Evolutionary conservation across 2,113 vertebrate species (phyloP), one percentile per base, ranked within the genome.

Genomic region (Cervus canadensis): DNA sequence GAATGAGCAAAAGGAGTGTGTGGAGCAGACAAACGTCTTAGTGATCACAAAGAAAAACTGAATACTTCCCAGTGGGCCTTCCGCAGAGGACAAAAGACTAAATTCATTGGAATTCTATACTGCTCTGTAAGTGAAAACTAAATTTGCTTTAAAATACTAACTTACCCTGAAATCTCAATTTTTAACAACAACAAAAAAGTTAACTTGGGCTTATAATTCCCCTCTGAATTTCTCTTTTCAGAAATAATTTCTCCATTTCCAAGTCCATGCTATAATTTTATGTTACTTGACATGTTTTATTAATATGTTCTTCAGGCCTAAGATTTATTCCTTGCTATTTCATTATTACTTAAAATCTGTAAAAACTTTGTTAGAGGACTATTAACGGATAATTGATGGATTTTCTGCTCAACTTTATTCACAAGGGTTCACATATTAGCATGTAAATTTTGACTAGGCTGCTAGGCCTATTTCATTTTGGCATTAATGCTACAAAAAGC

Each of bases 391-490:
- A 76, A 81, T 84, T 33, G 23, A 50, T 23, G 45, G 43, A 52
- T 97, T 94, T 94, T 86, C 89, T 95, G 86, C 82, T 81, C 52
- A 60, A 40, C 82, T 89, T 94, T 48, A 59, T 89, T 96, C 45
- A 48, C 33, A 83, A 88, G 93, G n/a, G 25, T 54, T 86, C 25
- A 91, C n/a, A 30, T 26, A 48, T 94, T 78, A 93, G 60, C 71
- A 45, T 81, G 81, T 43, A 26, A 45, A 64, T 94, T 91, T 91
- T 64, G 79, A 36, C 71, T 8, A 71, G 48, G 40, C 71, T 91
- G 33, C 92, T 12, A 23, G 83, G 36, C 56, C 57, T 9, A 56
- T 64, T 89, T 89, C 45, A 21, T 74, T 84, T 87, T 87, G 94
- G 91, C 93, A 93, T 79, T n/a, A 0, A n/a, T n/a, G 59, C 81